These are phyloP conservation scores for Poecile montanus DNA, from an alignment of 2,797 vertebrate species.

Conservation along the genomic window DNA sequence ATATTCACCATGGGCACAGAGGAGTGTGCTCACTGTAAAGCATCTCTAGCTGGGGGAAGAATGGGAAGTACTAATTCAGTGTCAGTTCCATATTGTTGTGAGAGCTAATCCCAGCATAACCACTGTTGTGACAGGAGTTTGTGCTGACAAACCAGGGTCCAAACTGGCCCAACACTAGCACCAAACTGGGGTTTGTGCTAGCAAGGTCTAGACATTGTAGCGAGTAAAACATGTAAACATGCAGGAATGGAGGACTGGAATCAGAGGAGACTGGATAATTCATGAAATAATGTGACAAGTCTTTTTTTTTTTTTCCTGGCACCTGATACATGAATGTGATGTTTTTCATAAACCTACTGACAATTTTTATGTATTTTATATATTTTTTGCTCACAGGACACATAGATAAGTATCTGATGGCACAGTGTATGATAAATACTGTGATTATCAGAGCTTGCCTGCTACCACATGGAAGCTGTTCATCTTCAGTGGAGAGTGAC, in stretches of 20 bases:
- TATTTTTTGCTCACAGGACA: background rate
- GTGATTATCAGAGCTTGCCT: slow-evolving; percentile 43
- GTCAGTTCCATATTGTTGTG: background rate
- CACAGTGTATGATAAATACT: slow-evolving; percentile 2
- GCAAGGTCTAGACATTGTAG: background rate
- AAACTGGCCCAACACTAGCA: background rate
- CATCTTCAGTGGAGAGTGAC: slow-evolving; percentile 59
- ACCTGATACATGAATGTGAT: background rate
- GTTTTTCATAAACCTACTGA: background rate
- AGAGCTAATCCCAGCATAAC: background rate
- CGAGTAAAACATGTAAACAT: background rate
- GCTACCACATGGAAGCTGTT: slow-evolving; percentile 55
- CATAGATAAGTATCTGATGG: background rate
- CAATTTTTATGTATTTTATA: background rate
- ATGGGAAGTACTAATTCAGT: background rate
- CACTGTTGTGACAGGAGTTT: background rate
- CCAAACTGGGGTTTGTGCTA: background rate
- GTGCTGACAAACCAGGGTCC: background rate
- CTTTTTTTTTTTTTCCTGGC: background rate
- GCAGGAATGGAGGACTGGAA: background rate
- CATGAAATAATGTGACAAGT: background rate
- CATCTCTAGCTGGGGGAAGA: background rate
- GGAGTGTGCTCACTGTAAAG: background rate
- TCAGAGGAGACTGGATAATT: background rate
- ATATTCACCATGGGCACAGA: background rate